Evolutionary conservation across 2,113 vertebrate species (phyloP).

Genomic region (Marmota monax): DNA sequence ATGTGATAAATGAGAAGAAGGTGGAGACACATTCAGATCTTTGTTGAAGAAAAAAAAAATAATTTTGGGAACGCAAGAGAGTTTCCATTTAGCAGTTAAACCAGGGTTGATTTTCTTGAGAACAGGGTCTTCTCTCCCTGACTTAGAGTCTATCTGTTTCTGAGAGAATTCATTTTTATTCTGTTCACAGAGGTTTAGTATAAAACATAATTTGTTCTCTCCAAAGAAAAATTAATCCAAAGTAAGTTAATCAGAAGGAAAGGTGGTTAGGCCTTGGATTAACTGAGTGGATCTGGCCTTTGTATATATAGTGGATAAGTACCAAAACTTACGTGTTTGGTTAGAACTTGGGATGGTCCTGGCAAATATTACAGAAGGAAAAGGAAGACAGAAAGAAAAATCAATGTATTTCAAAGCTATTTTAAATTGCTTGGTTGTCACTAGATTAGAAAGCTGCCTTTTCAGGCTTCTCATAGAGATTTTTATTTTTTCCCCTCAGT

Average conservation of each 20-base stretch:
- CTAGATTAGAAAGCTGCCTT: slow-evolving; percentile 47
- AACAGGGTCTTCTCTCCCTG: background rate
- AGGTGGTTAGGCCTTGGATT: slow-evolving; percentile 46
- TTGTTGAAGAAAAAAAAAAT: background rate
- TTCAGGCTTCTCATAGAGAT: slow-evolving; percentile 34
- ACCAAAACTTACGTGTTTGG: background rate
- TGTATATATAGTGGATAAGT: slow-evolving; percentile 48
- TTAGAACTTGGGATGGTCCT: slow-evolving; percentile 55
- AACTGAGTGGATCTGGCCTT: slow-evolving; percentile 52
- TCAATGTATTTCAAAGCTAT: slow-evolving; percentile 54
- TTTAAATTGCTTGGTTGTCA: slow-evolving; percentile 59
- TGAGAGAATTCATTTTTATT: slow-evolving; percentile 75
- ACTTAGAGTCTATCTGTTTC: slow-evolving; percentile 42
- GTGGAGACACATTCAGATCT: background rate
- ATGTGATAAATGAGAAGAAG: background rate
- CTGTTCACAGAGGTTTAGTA: slow-evolving; percentile 64
- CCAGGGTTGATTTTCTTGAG: background rate
- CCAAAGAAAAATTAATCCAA: background rate
- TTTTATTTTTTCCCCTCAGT: slow-evolving; percentile 39
- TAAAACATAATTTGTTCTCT: slow-evolving; percentile 76
- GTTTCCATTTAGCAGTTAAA: background rate
- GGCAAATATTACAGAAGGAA: slow-evolving; percentile 64
- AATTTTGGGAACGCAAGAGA: background rate
- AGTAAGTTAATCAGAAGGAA: slow-evolving; percentile 27
- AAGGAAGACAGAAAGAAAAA: slow-evolving; percentile 58